phyloP scores from a whole-genome alignment of 1,140 invertebrate genomes.

The Potamilus streckersoni region DNA sequence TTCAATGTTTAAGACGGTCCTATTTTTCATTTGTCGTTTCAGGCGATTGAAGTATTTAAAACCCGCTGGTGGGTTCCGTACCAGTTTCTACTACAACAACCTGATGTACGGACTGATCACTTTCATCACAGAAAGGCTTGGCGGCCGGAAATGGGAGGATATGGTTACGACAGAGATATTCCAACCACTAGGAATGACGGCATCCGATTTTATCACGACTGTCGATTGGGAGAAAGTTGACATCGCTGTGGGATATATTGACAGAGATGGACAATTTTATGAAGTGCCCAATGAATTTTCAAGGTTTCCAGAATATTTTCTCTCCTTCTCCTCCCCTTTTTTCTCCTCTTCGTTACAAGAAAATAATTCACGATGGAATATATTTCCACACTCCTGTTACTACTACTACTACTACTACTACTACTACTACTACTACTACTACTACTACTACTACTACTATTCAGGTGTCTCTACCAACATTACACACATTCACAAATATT shows the following conservation, averaged over 20 bases:
- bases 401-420: no score
- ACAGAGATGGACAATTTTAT: constrained; percentile 10
- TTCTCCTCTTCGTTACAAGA: no score
- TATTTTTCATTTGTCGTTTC: constrained; percentile 7
- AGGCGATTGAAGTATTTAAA: constrained; percentile 44
- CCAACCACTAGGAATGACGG: constrained; percentile 49
- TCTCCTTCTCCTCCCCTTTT: no score
- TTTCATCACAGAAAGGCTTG: constrained; percentile 43
- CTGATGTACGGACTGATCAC: constrained; percentile 56
- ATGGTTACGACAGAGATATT: constrained; percentile 40
- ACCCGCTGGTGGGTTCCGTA: constrained; percentile 38
- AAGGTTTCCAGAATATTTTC: constrained; percentile 27
- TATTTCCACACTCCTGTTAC: no score
- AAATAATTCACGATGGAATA: no score
- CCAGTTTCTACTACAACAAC: constrained; percentile 51
- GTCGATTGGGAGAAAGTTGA: constrained; percentile 22
- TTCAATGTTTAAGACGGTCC: no score
- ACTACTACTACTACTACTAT: no score
- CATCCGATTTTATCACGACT: constrained; percentile 43
- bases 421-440: no score
- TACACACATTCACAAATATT: no score
- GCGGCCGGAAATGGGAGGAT: constrained; percentile 46
- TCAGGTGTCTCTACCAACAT: no score
- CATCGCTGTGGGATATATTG: constrained; percentile 36
- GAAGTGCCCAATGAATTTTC: constrained; percentile 37